Evolutionary conservation across 2,888 invertebrate genomes (phyloP).

Genomic region (Agrotis ipsilon): DNA sequence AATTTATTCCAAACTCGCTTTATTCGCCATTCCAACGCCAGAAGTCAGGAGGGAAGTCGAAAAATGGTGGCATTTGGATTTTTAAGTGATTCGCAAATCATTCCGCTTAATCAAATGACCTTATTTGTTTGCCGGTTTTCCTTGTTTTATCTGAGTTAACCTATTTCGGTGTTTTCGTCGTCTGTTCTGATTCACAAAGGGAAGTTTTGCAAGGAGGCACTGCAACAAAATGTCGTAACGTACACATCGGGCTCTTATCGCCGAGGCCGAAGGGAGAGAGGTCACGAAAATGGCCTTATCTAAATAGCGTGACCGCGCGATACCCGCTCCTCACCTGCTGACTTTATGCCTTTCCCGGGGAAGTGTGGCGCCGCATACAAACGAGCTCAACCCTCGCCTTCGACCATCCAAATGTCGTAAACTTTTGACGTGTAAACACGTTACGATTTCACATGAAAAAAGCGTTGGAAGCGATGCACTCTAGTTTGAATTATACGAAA

Average conservation of each 20-base stretch:
- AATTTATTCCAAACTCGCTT: slow-evolving; percentile 90
- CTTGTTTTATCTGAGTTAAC: slow-evolving; percentile 70
- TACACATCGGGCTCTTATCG: slow-evolving; percentile 79
- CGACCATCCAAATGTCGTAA: slow-evolving; percentile 80
- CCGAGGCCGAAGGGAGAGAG: slow-evolving; percentile 76
- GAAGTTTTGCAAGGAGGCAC: slow-evolving; percentile 44
- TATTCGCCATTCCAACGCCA: slow-evolving; percentile 87
- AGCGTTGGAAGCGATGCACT: slow-evolving; percentile 73
- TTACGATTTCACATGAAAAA: slow-evolving; percentile 73
- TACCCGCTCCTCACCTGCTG: slow-evolving; percentile 85
- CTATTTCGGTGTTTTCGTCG: slow-evolving; percentile 44
- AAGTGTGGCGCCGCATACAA: slow-evolving; percentile 85
- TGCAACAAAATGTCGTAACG: slow-evolving; percentile 73
- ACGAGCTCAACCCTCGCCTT: slow-evolving; percentile 81
- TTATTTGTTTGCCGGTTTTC: slow-evolving; percentile 82
- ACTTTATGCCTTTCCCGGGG: slow-evolving; percentile 87
- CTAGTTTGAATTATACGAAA: slow-evolving; percentile 83
- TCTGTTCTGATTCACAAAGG: slow-evolving; percentile 37
- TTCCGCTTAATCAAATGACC: slow-evolving; percentile 88
- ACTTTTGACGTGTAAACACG: slow-evolving; percentile 77
- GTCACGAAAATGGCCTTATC: slow-evolving; percentile 87
- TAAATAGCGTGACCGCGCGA: slow-evolving; percentile 89
- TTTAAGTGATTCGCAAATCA: slow-evolving; percentile 89
- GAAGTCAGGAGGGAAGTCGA: slow-evolving; percentile 83
- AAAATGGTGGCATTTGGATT: slow-evolving; percentile 87